phyloP scores from a whole-genome alignment of 2,888 invertebrate species.

The Minunthozetes semirufus region DNA sequence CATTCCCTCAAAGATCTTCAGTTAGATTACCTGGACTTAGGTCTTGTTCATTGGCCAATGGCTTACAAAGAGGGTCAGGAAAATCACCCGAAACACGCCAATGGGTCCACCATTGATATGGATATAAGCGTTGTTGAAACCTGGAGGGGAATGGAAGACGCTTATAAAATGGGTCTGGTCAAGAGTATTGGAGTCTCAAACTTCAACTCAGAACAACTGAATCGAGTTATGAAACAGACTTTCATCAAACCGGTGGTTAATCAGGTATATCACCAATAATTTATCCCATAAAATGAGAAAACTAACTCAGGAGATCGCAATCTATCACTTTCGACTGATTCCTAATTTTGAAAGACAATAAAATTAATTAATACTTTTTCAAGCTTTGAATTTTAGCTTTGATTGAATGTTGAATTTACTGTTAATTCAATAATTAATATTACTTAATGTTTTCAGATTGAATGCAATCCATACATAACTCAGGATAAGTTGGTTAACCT shows the following conservation, averaged over 20 bases:
- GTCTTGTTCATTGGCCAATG: conserved; percentile 86
- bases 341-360: too few relatives aligned
- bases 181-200: conserved; percentile 73
- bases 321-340: too few relatives aligned
- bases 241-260: conserved; percentile 48
- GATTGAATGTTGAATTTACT: too few relatives aligned
- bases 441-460: conserved; percentile 46
- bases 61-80: conserved; percentile 55
- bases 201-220: conserved; percentile 68
- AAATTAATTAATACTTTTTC: too few relatives aligned
- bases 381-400: too few relatives aligned
- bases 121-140: conserved; percentile 63
- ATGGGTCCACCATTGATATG: conserved; percentile 57
- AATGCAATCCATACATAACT: conserved; percentile 69
- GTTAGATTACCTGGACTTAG: conserved; percentile 73
- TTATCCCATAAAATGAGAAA: too few relatives aligned
- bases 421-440: too few relatives aligned
- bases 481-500: conserved; percentile 58
- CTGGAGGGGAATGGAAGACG: conserved; percentile 62
- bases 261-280: too few relatives aligned
- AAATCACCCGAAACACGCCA: conserved; percentile 46
- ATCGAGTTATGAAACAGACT: conserved; percentile 58
- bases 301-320: too few relatives aligned
- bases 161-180: conserved; percentile 61
- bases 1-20: conserved; percentile 64